Conservation (phyloP, 2,113 vertebrate genomes). For the Columbina picui region DNA sequence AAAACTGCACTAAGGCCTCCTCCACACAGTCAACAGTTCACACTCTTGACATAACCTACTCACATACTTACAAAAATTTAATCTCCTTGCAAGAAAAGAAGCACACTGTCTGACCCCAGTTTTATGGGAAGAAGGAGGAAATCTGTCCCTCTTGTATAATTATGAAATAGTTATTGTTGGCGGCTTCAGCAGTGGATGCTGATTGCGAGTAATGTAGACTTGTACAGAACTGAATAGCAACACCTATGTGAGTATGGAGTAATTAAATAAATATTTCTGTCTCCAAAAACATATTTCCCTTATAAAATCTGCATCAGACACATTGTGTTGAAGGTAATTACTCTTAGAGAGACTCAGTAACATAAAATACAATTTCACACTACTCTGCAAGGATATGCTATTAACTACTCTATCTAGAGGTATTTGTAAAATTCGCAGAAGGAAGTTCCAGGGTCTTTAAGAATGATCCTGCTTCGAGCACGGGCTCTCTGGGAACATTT, state of each 20-base stretch:
- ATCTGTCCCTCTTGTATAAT: not conserved
- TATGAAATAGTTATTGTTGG: not conserved
- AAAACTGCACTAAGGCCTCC: not conserved
- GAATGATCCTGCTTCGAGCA: not conserved
- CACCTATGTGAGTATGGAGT: not conserved
- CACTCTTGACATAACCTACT: not conserved
- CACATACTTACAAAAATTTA: not conserved
- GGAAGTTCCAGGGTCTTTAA: not conserved
- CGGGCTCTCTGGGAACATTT: not conserved
- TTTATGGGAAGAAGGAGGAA: not conserved
- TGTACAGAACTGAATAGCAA: not conserved
- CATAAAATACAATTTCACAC: not conserved
- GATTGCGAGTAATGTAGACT: not conserved
- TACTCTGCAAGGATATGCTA: not conserved
- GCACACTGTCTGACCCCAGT: not conserved
- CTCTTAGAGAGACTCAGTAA: not conserved
- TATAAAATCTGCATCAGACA: not conserved
- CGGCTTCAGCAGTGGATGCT: not conserved
- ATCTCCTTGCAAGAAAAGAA: not conserved
- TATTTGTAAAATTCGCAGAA: not conserved
- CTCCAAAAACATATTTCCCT: not conserved
- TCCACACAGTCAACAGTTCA: not conserved
- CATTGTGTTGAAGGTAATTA: not conserved
- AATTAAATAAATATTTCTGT: not conserved
- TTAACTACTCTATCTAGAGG: not conserved